phyloP scores from a whole-genome alignment of 2,113 vertebrate species.

The Xenus cinereus region DNA sequence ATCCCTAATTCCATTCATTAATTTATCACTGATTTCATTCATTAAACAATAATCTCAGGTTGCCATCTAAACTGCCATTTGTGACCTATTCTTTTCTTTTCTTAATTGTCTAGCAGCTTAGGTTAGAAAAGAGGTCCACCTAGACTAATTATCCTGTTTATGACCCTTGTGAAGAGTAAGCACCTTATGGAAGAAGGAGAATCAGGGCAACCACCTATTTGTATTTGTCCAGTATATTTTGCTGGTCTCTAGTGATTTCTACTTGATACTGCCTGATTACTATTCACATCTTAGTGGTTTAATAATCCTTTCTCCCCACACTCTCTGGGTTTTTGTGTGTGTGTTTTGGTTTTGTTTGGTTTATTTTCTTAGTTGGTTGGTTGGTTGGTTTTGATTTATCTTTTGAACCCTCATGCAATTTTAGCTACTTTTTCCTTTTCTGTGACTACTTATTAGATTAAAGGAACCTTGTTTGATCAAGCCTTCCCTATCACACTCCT shows the following conservation, averaged over 20 bases:
- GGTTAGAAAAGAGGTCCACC: not conserved
- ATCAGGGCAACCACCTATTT: not conserved
- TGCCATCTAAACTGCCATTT: not conserved
- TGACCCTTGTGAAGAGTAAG: not conserved
- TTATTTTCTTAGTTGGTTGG: not conserved
- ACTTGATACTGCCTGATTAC: not conserved
- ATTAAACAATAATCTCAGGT: not conserved
- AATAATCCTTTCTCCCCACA: not conserved
- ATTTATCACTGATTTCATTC: not conserved
- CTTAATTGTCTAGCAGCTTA: not conserved
- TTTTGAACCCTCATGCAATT: not conserved
- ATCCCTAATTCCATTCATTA: not conserved
- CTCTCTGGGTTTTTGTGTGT: accelerated
- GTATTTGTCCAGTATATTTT: not conserved
- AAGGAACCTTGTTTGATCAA: not conserved
- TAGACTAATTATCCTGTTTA: not conserved
- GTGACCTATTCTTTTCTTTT: not conserved
- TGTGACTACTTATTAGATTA: not conserved
- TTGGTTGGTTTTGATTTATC: not conserved
- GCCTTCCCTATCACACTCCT: not conserved
- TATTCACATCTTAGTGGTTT: not conserved
- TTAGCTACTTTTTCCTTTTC: not conserved
- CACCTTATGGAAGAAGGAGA: not conserved
- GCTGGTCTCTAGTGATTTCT: not conserved
- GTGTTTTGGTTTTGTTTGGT: not conserved